Conservation (phyloP, 2,888 invertebrate species). For the Nomada lathburiana region DNA sequence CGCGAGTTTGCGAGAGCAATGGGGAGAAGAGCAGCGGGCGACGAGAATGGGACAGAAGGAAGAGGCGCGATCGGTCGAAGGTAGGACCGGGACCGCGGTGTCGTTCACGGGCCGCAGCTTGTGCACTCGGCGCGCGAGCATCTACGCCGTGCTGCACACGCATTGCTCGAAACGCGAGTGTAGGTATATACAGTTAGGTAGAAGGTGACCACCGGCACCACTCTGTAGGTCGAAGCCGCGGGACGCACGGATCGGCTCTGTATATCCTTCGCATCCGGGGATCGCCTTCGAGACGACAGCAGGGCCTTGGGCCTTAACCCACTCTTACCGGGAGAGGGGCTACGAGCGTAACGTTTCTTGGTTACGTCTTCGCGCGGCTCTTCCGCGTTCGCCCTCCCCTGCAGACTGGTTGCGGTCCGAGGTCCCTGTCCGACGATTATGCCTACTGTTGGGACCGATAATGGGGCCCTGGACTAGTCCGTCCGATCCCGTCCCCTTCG, state of each 20-base stretch:
- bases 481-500: no score
- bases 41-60: constrained; percentile 7
- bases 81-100: constrained; percentile 32
- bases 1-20: not conserved
- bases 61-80: constrained; percentile 3
- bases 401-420: constrained; percentile 4
- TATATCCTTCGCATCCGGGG: constrained; percentile 70
- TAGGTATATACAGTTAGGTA: constrained; percentile 77
- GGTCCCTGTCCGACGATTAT: not conserved
- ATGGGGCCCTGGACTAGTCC: no score
- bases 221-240: constrained; percentile 78
- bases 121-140: constrained; percentile 52
- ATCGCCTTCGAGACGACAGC: constrained; percentile 72
- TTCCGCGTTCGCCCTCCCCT: constrained; percentile 73
- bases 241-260: constrained; percentile 63
- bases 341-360: constrained; percentile 71
- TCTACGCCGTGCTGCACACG: constrained; percentile 40
- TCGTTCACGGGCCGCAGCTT: constrained; percentile 32
- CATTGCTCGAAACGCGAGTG: constrained; percentile 65
- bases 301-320: constrained; percentile 84
- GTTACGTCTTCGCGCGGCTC: constrained; percentile 58
- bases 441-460: not conserved
- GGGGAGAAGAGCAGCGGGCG: constrained; percentile 9
- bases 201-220: constrained; percentile 73
- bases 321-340: constrained; percentile 82